Conservation (phyloP, 2,797 vertebrate species). For the Scomberomorus guttatus region DNA sequence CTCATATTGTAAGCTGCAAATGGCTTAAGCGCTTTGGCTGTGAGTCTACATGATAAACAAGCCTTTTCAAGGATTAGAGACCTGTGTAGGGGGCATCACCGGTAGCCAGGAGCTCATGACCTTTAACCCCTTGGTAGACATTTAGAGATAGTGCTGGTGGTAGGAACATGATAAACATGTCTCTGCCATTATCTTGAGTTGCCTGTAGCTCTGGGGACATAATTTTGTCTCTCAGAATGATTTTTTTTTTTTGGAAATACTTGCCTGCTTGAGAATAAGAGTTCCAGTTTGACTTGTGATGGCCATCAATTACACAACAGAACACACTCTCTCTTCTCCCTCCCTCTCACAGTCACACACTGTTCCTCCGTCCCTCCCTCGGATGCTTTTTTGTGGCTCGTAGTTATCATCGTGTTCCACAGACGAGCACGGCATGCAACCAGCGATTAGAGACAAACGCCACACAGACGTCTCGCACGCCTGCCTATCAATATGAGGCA, state of each 20-base stretch:
- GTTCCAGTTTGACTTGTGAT: conserved; percentile 3
- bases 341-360: conserved; percentile 24
- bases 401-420: conserved; percentile 53
- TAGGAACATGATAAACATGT: conserved; percentile 28
- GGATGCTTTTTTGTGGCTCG: conserved; percentile 9
- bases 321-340: background rate
- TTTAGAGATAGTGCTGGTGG: conserved; percentile 19
- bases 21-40: conserved; percentile 55
- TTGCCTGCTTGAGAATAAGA: background rate
- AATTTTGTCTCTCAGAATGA: background rate
- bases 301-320: conserved; percentile 19
- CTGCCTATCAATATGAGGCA: conserved; percentile 38
- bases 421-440: conserved; percentile 37
- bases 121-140: conserved; percentile 47
- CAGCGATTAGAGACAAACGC: conserved; percentile 62
- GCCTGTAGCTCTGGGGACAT: background rate
- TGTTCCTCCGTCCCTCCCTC: conserved; percentile 34
- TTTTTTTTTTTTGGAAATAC: conserved; percentile 16
- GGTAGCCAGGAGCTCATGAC: conserved; percentile 42
- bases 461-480: conserved; percentile 33
- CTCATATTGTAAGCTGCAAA: conserved; percentile 60
- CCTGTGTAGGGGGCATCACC: conserved; percentile 35
- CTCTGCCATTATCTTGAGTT: conserved; percentile 17
- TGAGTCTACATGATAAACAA: conserved; percentile 58
- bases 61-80: conserved; percentile 47